These are phyloP conservation scores for Protomyctophum bolini DNA, from an alignment of 2,113 vertebrate species.

Conservation along the genomic window DNA sequence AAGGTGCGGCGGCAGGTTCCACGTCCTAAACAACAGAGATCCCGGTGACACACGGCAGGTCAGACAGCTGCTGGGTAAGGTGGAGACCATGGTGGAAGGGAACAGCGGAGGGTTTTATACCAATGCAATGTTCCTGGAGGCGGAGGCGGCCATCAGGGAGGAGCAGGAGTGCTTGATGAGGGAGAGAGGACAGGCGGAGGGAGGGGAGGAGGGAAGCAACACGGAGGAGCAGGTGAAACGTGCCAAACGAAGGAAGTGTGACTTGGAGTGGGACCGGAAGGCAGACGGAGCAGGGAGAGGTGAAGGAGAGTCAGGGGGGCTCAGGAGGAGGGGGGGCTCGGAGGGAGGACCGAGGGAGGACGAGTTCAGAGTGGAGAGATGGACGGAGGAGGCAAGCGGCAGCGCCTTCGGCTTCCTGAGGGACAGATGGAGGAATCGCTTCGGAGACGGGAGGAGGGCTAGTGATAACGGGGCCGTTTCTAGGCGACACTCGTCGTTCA, in stretches of 20 bases:
- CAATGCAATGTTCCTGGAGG: constrained; percentile 65
- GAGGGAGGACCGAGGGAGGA: constrained; percentile 19
- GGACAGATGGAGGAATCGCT: constrained; percentile 27
- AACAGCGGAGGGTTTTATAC: constrained; percentile 66
- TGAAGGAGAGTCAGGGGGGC: background rate
- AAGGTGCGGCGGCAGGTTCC: constrained; percentile 74
- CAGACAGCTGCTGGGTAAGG: constrained; percentile 64
- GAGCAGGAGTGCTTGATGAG: constrained; percentile 69
- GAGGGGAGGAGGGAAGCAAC: background rate
- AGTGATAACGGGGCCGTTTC: background rate
- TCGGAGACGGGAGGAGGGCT: constrained; percentile 23
- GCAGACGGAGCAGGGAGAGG: background rate
- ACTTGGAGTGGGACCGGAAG: constrained; percentile 40
- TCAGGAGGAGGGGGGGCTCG: constrained; percentile 23
- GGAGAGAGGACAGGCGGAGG: constrained; percentile 42
- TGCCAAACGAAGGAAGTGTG: constrained; percentile 58
- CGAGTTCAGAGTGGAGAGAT: constrained; percentile 44
- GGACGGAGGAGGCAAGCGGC: constrained; percentile 44
- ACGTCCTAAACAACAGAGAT: constrained; percentile 77
- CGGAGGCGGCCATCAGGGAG: constrained; percentile 69
- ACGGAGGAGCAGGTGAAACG: constrained; percentile 9
- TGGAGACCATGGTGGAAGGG: constrained; percentile 68
- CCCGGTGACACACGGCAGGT: constrained; percentile 64
- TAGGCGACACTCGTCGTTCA: constrained; percentile 32
- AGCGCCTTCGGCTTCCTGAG: constrained; percentile 31